Conservation (phyloP, 2,888 invertebrate species). For the Shargacucullia verbasci region DNA sequence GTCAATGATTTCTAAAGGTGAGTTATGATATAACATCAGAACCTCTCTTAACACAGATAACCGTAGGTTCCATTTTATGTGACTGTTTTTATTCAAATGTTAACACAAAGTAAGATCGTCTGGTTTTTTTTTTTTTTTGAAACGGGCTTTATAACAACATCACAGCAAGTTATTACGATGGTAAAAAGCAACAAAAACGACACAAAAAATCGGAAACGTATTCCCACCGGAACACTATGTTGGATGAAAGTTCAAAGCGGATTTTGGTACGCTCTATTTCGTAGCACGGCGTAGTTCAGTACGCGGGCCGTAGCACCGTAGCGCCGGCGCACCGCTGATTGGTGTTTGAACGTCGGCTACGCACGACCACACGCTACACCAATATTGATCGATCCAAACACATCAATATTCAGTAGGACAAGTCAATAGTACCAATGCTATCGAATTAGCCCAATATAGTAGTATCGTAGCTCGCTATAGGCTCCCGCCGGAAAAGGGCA, state of each 20-base stretch:
- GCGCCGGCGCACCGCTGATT: constrained; percentile 33
- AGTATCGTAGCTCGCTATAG: no score
- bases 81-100: no score
- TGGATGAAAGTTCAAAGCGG: constrained; percentile 19
- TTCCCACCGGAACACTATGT: constrained; percentile 13
- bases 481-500: no score
- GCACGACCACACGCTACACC: constrained; percentile 14
- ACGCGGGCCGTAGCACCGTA: constrained; percentile 16
- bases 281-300: constrained; percentile 14
- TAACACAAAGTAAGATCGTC: no score
- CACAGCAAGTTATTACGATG: background rate
- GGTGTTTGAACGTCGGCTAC: constrained; percentile 28
- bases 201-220: background rate
- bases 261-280: constrained; percentile 24
- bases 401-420: constrained; percentile 37
- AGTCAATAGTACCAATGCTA: constrained; percentile 11
- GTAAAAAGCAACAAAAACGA: background rate
- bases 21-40: no score
- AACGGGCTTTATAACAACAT: background rate
- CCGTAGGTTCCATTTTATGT: no score
- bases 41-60: no score
- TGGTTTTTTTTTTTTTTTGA: no score
- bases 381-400: constrained; percentile 36
- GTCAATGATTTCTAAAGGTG: no score
- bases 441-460: background rate